Base-by-base conservation (phyloP, 2,888 invertebrate species). In the Acleris cristana region DNA sequence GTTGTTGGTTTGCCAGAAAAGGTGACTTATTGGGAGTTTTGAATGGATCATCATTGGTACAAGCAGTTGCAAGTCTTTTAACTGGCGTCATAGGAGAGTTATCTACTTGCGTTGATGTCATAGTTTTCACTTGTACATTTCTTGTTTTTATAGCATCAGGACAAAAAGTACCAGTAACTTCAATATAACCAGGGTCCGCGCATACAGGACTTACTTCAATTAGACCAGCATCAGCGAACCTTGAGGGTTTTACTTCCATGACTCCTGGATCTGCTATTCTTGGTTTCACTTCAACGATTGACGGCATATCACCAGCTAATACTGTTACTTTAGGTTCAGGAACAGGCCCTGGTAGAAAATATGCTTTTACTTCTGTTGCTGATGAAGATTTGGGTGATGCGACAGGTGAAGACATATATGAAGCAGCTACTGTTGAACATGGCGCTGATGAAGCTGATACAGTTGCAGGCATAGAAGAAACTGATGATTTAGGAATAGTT, bases 311-410 rank as follows among this genome's bases (percentile, higher is more conserved):
- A 48, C 48, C 48, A 26, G 45, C n/a, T 26, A 58, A 26, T 10
- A 58, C 26, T 18, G 58, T 58, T 5, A 58, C 58, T 58, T 48
- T 58, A 26, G 58, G 58, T 4, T 48, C 58, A 26, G 48, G 26
- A 6, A 58, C 26, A 2, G 58, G 58, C 3, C 26, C 48, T n/a
- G 58, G 58, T 8, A 58, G 18, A 21, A 58, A 58, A 21, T 58
- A 58, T 26, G 58, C 58, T 48, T 26, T 58, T 2, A 45, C 58
- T 18, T 48, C 58, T 5, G 58, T 5, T 12, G 48, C 5, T 1
- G 54, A 18, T 18, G 30, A 18, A 34, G 6, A 7, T 21, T 18
- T 18, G 16, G 48, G 3, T n/a, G 45, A 34, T 10, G 34, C 3
- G 10, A 34, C 45, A n/a, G 45, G 45, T 34, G 34, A 34, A 45